phyloP scores from a whole-genome alignment of 2,888 invertebrate genomes.

The Ramazzottius varieornatus region DNA sequence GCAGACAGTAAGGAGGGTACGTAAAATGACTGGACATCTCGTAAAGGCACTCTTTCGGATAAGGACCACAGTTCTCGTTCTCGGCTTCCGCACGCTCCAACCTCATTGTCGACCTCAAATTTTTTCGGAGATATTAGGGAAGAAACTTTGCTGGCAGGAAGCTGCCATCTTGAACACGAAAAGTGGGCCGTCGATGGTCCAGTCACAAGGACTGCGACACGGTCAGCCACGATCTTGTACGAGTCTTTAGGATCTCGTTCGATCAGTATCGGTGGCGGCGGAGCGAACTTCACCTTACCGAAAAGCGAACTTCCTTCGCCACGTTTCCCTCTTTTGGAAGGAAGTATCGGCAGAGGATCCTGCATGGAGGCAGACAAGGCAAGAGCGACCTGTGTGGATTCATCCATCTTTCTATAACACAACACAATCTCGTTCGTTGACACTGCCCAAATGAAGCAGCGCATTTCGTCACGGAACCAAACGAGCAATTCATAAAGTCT shows the following conservation, averaged over 20 bases:
- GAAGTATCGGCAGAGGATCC: not conserved
- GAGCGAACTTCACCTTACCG: not conserved
- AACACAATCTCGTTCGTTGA: too few species aligned
- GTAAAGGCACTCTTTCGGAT: not conserved
- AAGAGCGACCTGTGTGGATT: not conserved
- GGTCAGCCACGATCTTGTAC: not conserved
- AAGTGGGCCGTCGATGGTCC: not conserved
- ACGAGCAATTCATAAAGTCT: too few species aligned
- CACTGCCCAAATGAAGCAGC: too few species aligned
- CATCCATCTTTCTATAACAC: not conserved
- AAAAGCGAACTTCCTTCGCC: not conserved
- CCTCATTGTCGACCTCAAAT: too few species aligned
- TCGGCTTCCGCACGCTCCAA: too few species aligned
- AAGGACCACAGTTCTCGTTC: too few species aligned
- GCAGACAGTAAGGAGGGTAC: not conserved
- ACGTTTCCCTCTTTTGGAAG: not conserved
- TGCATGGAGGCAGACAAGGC: not conserved
- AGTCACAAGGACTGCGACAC: not conserved
- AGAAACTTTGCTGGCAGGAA: too few species aligned
- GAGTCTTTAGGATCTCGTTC: not conserved
- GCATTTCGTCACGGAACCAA: too few species aligned
- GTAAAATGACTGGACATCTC: not conserved
- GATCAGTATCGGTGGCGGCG: not conserved
- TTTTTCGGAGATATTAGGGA: too few species aligned
- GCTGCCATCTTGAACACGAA: too few species aligned